Conservation (phyloP, 37 sponge, comb jelly and placozoan genomes). For the Agelas oroides region DNA sequence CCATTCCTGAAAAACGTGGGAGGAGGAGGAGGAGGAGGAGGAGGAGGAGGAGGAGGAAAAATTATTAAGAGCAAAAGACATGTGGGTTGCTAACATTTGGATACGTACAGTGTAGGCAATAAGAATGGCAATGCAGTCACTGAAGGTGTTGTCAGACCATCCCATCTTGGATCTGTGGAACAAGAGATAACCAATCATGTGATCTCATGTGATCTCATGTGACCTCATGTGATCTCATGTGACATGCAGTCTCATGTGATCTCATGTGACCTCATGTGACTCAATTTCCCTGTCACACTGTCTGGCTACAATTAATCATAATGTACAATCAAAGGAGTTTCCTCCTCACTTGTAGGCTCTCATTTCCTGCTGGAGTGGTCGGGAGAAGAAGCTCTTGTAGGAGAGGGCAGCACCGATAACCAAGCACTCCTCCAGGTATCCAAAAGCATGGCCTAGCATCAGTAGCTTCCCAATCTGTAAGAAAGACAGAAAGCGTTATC, state of each 20-base stretch:
- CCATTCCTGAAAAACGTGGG: background rate
- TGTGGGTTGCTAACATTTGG: background rate
- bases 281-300: background rate
- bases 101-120: conserved; percentile 75
- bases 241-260: too few species aligned
- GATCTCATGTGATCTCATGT: conserved; percentile 8
- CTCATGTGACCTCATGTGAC: too few species aligned
- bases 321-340: too few species aligned
- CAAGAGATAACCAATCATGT: conserved; percentile 1
- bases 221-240: background rate
- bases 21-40: background rate
- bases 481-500: too few species aligned
- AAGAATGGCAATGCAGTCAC: conserved; percentile 91
- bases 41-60: background rate
- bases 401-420: conserved; percentile 84
- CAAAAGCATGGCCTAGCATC: conserved; percentile 94
- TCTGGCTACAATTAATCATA: background rate
- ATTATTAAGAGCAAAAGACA: background rate
- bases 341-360: conserved; percentile 51
- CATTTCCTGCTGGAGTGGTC: conserved; percentile 30
- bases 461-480: conserved; percentile 63
- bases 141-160: conserved; percentile 65
- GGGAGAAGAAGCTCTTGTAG: conserved; percentile 68
- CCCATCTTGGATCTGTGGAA: conserved; percentile 76
- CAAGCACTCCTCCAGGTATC: conserved; percentile 78